Conservation (phyloP, 2,113 vertebrate species). For the Gadus macrocephalus region DNA sequence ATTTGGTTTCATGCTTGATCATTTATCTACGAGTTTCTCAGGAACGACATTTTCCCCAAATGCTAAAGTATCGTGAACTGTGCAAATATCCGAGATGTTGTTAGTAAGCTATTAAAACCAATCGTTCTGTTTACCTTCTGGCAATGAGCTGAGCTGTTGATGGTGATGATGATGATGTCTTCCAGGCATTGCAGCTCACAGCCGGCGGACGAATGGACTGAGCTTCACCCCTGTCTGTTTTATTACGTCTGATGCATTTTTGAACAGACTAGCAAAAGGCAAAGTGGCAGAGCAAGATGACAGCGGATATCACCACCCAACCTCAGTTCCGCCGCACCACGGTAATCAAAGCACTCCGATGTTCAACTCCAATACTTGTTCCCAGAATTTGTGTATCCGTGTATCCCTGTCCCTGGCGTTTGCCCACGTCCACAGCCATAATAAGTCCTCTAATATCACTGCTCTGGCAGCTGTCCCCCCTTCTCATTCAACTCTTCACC, state of each 20-base stretch:
- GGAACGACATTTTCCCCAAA: too few species aligned
- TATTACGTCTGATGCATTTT: constrained; percentile 64
- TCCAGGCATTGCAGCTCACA: constrained; percentile 49
- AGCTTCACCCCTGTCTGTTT: constrained; percentile 56
- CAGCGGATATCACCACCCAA: constrained; percentile 27
- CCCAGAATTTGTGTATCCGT: too few species aligned
- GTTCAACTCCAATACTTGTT: too few species aligned
- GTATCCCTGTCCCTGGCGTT: too few species aligned
- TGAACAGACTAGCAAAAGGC: constrained; percentile 59
- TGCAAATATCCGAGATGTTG: too few species aligned
- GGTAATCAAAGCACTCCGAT: constrained; percentile 49
- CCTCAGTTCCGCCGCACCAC: constrained; percentile 55
- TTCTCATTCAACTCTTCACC: too few species aligned
- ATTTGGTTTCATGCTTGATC: too few species aligned
- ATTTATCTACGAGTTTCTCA: too few species aligned
- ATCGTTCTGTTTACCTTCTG: background rate
- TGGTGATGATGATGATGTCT: constrained; percentile 39
- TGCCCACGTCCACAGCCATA: constrained; percentile 9
- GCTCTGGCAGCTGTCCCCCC: background rate
- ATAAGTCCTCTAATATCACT: background rate
- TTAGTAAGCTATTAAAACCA: background rate
- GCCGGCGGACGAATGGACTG: constrained; percentile 33
- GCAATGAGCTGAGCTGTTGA: constrained; percentile 9
- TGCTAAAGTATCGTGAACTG: too few species aligned
- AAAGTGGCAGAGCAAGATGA: constrained; percentile 42